Conservation (phyloP, 1,140 invertebrate genomes). For the Bombus cullumanus region DNA sequence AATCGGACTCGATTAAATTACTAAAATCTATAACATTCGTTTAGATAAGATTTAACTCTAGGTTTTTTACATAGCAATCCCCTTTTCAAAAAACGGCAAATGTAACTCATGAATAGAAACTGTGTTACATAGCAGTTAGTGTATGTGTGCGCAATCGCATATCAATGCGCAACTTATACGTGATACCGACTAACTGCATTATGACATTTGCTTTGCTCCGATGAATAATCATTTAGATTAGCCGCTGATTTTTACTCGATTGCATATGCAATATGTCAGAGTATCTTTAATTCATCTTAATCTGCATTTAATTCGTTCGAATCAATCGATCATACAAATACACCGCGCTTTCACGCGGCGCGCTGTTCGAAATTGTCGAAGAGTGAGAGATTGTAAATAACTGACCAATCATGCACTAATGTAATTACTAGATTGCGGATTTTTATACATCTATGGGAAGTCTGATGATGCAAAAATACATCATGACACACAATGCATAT, state of each 20-base stretch:
- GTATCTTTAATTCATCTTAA: not conserved
- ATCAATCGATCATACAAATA: not conserved
- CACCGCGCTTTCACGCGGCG: slow-evolving; percentile 12
- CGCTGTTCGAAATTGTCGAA: slow-evolving; percentile 4
- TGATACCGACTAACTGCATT: slow-evolving; percentile 9
- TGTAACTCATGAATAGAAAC: not conserved
- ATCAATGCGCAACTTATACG: slow-evolving; percentile 4
- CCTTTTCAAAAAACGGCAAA: not conserved
- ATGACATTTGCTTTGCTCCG: slow-evolving; percentile 9
- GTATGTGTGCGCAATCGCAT: slow-evolving; percentile 12
- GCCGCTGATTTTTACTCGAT: not conserved
- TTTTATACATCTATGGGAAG: too few species aligned
- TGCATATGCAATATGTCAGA: not conserved
- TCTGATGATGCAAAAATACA: too few species aligned
- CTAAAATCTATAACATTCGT: slow-evolving; percentile 6
- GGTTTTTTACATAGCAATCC: not conserved
- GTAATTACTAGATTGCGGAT: not conserved
- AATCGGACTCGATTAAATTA: not conserved
- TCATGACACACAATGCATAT: too few species aligned
- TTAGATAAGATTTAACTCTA: not conserved
- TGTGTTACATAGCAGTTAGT: not conserved
- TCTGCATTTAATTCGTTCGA: not conserved
- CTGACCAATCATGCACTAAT: not conserved
- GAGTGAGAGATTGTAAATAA: not conserved
- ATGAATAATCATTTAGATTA: slow-evolving; percentile 16